Evolutionary conservation across 92 coral and sea anemone genomes (phyloP), one percentile per base, ranked within the genome.

Genomic region (Anthopleura xanthogrammica): DNA sequence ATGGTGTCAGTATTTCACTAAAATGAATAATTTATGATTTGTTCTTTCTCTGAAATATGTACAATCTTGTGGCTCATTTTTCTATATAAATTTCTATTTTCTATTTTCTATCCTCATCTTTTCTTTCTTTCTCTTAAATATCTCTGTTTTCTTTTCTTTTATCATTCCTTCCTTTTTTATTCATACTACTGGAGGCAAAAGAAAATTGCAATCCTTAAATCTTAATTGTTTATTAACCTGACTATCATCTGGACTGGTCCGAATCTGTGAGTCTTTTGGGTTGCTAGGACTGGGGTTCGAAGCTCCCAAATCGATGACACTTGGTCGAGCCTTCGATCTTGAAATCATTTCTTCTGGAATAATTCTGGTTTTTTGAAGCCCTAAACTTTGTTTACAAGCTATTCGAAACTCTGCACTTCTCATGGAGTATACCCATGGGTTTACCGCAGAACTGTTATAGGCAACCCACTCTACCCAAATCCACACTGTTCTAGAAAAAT

Each of bases 371-470:
- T 72, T 85, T 70, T 79, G 81, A 73, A 85, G 77, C 5, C 88
- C 88, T 39, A 85, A 46, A 79, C 88, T 62, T 16, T 78, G 83
- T 46, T 85, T 85, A 79, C 88, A 85, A 73, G 91, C 92, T 0
- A 79, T 85, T 41, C 83, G 87, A 68, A 93, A 91, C 83, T 91
- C 97, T 13, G 81, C 85, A 64, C 92, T 91, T 65, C 97, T 77
- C 84, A 90, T 83, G 0, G 97, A 92, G 46, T 93, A 93, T 1
- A 93, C 93, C 97, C 97, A 93, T 4, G 97, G 95, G 74, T 93
- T 92, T 5, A 89, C 16, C 5, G 93, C 87, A 14, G 97, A 91
- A 60, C 91, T 86, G 77, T 87, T 66, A 54, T 88, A 92, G 3
- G 93, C 85, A 23, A 93, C 39, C 48, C 89, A 70, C 36, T 85